Base-by-base conservation (phyloP, 2,113 vertebrate species). In the Corvus hawaiiensis region DNA sequence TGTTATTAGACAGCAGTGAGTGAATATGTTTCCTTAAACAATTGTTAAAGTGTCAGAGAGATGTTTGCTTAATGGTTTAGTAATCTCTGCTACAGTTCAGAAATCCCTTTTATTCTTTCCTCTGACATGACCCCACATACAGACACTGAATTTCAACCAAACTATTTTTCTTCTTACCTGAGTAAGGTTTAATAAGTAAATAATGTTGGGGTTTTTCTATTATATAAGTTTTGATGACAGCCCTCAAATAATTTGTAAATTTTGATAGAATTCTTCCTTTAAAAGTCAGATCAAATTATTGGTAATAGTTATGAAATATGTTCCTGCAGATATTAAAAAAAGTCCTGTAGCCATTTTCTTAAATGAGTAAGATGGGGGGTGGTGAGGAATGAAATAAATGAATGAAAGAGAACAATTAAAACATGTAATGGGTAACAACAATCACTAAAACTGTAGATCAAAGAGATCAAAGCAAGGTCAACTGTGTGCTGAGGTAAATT, bases 291-390 rank as follows among this genome's bases (percentile, higher is more conserved):
- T 30, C 15, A 61, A 76, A 56, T 62, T 18, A 30, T 67, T 54
- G 6, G 3, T 23, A n/a, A 54, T 17, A 51, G 18, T 66, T 41
- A 87, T 54, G 3, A 66, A 71, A 26, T 54, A 0, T 15, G 16
- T 26, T 16, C 37, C 11, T 41, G 8, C 9, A 62, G 11, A 46
- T 54, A 62, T 13, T 52, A 21, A 35, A 58, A 69, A 67, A 3
- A 3, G 51, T 27, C 13, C 6, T 58, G 11, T 37, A 41, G 2
- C 7, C 2, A 21, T n/a, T 74, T 87, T 66, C n/a, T 78, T 58
- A 66, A 69, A 54, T n/a, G 3, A 26, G 1, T 59, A 63, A 49
- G 8, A 28, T 30, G 6, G 1, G 2, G 4, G 3, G 2, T 44
- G 52, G 27, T 21, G 28, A 30, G 1, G 13, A 37, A 33, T 41